Evolutionary conservation across 2,797 vertebrate species (phyloP).

Genomic region (Micrastur ruficollis): DNA sequence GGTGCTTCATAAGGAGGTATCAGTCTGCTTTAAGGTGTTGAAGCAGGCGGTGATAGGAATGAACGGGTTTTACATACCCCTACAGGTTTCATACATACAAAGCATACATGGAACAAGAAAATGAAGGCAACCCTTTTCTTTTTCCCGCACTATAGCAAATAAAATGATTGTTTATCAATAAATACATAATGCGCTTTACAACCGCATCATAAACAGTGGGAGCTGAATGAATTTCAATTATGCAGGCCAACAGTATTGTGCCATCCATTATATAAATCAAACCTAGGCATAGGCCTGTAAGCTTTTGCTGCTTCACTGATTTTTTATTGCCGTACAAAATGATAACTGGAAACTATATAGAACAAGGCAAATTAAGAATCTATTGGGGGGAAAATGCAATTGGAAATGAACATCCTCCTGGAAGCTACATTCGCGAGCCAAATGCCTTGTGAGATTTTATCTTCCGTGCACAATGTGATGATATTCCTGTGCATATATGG

Average conservation of each 20-base stretch:
- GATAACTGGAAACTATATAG: conserved; percentile 60
- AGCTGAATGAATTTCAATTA: conserved; percentile 58
- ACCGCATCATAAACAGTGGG: background rate
- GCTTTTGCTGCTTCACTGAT: conserved; percentile 54
- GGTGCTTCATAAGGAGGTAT: background rate
- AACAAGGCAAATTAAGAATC: conserved; percentile 72
- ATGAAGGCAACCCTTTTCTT: background rate
- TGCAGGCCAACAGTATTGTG: background rate
- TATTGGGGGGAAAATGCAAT: conserved; percentile 33
- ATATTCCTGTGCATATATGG: conserved; percentile 20
- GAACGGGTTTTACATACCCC: background rate
- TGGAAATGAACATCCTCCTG: conserved; percentile 48
- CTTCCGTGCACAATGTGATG: conserved; percentile 2
- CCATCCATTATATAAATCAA: conserved; percentile 53
- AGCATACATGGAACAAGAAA: background rate
- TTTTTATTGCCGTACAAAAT: conserved; percentile 63
- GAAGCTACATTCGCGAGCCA: conserved; percentile 12
- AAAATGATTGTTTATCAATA: conserved; percentile 53
- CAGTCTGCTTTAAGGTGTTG: background rate
- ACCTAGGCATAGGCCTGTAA: conserved; percentile 18
- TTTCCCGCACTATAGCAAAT: background rate
- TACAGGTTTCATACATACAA: background rate
- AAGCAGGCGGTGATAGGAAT: background rate
- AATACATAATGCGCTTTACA: conserved; percentile 22
- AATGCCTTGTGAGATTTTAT: conserved; percentile 47